phyloP scores from a whole-genome alignment of 2,797 vertebrate genomes.

The Vultur gryphus region DNA sequence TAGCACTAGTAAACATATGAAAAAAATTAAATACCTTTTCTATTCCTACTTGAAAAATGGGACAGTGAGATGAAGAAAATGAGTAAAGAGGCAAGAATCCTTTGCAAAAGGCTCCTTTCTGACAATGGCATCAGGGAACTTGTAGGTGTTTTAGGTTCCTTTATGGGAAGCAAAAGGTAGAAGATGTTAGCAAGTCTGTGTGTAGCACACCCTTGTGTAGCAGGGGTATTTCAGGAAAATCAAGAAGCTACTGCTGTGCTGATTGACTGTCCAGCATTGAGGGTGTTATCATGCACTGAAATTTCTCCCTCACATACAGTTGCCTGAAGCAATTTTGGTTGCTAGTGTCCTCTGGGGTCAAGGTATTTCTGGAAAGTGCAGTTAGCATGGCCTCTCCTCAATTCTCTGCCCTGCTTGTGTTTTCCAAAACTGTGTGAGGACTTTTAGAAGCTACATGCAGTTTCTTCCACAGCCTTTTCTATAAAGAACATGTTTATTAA shows the following conservation, averaged over 20 bases:
- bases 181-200: background rate
- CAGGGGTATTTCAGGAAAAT: background rate
- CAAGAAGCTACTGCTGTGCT: background rate
- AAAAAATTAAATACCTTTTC: background rate
- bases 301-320: background rate
- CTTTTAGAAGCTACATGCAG: background rate
- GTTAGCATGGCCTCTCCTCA: background rate
- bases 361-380: background rate
- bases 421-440: background rate
- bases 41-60: background rate
- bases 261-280: background rate
- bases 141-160: background rate
- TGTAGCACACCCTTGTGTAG: background rate
- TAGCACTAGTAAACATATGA: background rate
- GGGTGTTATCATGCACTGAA: background rate
- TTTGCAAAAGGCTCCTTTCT: background rate
- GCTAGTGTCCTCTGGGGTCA: background rate
- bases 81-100: background rate
- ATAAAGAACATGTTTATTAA: background rate
- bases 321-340: background rate
- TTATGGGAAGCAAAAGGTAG: background rate
- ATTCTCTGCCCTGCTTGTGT: background rate
- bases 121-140: background rate
- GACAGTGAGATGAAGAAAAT: background rate
- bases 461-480: background rate